phyloP scores from a whole-genome alignment of 2,888 invertebrate species.

The Leucania comma region DNA sequence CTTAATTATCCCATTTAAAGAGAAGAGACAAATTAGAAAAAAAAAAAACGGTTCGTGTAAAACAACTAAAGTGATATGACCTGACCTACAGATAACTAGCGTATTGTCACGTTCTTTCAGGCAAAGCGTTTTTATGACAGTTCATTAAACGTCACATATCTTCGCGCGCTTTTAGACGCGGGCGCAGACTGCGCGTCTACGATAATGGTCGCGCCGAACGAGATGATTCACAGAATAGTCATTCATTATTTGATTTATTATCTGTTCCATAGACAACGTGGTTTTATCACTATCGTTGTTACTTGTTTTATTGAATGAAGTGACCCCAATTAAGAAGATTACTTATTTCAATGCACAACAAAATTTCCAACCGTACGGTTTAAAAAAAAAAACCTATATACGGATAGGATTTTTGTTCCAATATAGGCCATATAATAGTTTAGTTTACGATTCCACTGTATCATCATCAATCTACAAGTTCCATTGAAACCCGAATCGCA shows the following conservation, averaged over 20 bases:
- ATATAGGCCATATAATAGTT: background rate
- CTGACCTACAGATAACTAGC: slow-evolving; percentile 33
- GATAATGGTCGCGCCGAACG: slow-evolving; percentile 3
- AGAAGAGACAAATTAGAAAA: too few relatives aligned
- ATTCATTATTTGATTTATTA: slow-evolving; percentile 41
- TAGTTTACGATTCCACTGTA: background rate
- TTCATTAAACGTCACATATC: slow-evolving; percentile 15
- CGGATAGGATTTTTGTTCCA: background rate
- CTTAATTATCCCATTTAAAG: background rate
- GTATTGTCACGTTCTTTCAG: slow-evolving; percentile 29
- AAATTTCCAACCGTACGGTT: background rate
- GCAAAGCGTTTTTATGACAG: slow-evolving; percentile 8
- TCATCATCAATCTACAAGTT: background rate
- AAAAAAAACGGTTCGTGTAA: background rate
- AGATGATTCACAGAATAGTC: slow-evolving; percentile 51
- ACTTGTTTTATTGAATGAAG: slow-evolving; percentile 6
- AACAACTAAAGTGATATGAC: background rate
- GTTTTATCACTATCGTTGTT: slow-evolving; percentile 14
- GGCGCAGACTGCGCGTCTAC: slow-evolving; percentile 56
- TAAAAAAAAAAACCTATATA: too few relatives aligned
- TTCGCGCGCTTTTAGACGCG: slow-evolving; percentile 11
- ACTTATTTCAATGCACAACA: background rate
- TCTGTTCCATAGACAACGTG: slow-evolving; percentile 30
- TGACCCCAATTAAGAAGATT: slow-evolving; percentile 13
- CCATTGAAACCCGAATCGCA: background rate